Percentiles rank a stretch among this genome's conserved stretches.
phyloP scores from a whole-genome alignment of 2,888 invertebrate genomes.

The Drosophila borborema region DNA sequence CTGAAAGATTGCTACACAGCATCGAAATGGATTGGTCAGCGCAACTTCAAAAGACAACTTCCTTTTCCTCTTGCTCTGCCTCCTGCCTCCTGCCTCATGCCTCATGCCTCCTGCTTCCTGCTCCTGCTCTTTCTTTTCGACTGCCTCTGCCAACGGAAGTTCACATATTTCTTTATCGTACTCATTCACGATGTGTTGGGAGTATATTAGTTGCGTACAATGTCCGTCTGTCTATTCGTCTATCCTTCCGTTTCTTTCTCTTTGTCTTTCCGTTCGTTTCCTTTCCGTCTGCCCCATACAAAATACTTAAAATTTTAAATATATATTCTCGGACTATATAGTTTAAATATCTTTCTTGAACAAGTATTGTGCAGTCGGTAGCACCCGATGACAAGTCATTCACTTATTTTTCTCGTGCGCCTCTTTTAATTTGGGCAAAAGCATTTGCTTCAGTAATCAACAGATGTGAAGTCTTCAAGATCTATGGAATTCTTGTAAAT shows the following conservation, averaged over 20 bases:
- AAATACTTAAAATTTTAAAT: too few species aligned
- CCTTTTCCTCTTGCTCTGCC: neutral
- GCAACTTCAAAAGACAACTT: conserved; percentile 6
- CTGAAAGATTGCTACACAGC: neutral
- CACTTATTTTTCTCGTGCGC: neutral
- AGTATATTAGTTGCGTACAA: neutral
- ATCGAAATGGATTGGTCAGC: conserved; percentile 14
- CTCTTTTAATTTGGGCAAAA: conserved; percentile 1
- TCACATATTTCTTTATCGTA: neutral
- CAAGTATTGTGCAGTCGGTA: neutral
- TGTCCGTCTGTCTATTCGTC: neutral
- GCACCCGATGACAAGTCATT: too few species aligned
- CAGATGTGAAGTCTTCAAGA: neutral
- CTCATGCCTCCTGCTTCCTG: neutral
- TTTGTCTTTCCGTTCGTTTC: neutral
- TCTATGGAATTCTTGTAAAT: neutral
- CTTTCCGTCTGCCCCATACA: too few species aligned
- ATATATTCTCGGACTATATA: too few species aligned
- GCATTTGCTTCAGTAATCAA: neutral
- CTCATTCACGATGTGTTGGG: neutral
- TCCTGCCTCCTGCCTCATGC: neutral
- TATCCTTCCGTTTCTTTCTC: neutral
- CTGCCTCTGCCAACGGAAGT: neutral
- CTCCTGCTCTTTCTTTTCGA: neutral
- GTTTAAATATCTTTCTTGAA: too few species aligned